A percentile compares a stretch with the other conserved stretches of the same genome.
phyloP scores from a whole-genome alignment of 2,797 vertebrate genomes.

The Malacoraja senta region DNA sequence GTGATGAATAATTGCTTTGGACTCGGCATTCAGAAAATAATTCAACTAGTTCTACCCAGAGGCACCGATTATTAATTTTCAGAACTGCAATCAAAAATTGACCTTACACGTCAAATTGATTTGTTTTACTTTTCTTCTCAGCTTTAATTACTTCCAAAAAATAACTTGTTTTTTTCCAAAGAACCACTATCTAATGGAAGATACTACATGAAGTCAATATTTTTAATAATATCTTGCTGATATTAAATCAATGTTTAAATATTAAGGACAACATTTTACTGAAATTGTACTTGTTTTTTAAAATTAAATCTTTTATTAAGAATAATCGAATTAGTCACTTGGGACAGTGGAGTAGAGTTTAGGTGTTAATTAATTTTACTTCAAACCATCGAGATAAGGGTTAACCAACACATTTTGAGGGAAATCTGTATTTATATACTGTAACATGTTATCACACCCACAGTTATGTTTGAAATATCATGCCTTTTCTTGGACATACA shows the following conservation, averaged over 20 bases:
- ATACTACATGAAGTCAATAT: background rate
- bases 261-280: background rate
- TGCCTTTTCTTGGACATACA: background rate
- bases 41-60: background rate
- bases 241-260: conserved; percentile 13
- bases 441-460: background rate
- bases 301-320: background rate
- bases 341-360: background rate
- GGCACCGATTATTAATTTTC: background rate
- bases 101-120: conserved; percentile 25
- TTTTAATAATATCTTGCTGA: conserved; percentile 3
- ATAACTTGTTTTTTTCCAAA: conserved; percentile 3
- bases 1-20: background rate
- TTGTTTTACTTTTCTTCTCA: background rate
- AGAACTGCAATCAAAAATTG: conserved; percentile 10
- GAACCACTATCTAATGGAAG: background rate
- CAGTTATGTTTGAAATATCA: background rate
- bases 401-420: background rate
- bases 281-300: background rate
- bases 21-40: background rate
- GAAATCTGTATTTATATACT: background rate
- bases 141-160: conserved; percentile 20
- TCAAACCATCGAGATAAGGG: background rate
- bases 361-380: background rate
- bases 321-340: background rate